Evolutionary conservation across 2,888 invertebrate genomes (phyloP).

Genomic region (Caenorhabditis imperialis): DNA sequence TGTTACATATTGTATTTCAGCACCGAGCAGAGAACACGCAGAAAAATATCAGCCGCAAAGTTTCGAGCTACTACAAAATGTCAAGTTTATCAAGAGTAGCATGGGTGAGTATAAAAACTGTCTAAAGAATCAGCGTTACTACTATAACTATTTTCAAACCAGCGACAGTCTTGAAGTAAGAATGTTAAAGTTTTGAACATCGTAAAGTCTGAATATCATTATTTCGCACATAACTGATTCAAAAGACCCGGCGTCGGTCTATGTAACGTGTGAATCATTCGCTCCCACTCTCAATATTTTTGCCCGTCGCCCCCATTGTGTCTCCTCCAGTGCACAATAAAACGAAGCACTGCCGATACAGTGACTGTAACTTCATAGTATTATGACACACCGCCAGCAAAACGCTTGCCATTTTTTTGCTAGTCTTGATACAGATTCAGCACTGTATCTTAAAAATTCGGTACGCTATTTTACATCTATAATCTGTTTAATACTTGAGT

Average conservation of each 20-base stretch:
- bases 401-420: slow-evolving; percentile 31
- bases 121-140: too few relatives aligned
- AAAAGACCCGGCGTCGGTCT: slow-evolving; percentile 4
- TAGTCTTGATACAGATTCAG: slow-evolving; percentile 35
- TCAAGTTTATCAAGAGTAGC: slow-evolving; percentile 52
- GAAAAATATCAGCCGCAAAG: slow-evolving; percentile 26
- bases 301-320: slow-evolving; percentile 5
- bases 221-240: not conserved
- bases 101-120: too few relatives aligned
- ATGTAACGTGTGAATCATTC: slow-evolving; percentile 6
- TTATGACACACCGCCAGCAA: slow-evolving; percentile 4
- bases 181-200: too few relatives aligned
- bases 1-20: too few relatives aligned
- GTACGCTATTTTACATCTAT: slow-evolving; percentile 8
- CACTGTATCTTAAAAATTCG: slow-evolving; percentile 21
- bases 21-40: too few relatives aligned
- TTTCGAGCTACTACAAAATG: slow-evolving; percentile 34
- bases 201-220: slow-evolving; percentile 1
- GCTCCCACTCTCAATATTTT: slow-evolving; percentile 5
- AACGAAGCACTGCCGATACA: not conserved
- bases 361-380: not conserved
- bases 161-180: too few relatives aligned
- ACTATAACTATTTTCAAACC: slow-evolving; percentile 1
- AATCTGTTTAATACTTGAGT: not conserved
- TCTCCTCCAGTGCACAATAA: slow-evolving; percentile 3